phyloP scores from a whole-genome alignment of 2,888 invertebrate species.

The Parascotia fuliginaria region DNA sequence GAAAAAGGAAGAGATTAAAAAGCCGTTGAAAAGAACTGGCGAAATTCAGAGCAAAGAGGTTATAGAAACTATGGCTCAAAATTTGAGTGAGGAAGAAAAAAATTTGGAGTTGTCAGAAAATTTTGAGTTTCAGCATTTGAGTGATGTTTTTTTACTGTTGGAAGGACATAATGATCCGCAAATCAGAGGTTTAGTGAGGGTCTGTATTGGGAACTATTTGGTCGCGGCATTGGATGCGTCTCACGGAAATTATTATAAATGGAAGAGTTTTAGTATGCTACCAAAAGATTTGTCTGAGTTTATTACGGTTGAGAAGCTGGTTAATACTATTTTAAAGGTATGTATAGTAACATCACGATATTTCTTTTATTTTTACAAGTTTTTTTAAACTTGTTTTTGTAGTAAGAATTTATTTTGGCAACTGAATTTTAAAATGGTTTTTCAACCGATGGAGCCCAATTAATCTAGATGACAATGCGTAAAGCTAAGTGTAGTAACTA shows the following conservation, averaged over 20 bases:
- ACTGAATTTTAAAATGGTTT: too few species aligned
- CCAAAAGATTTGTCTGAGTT: slow-evolving; percentile 68
- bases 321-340: slow-evolving; percentile 85
- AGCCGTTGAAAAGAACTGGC: slow-evolving; percentile 55
- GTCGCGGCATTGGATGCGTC: slow-evolving; percentile 85
- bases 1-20: slow-evolving; percentile 52
- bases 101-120: slow-evolving; percentile 30
- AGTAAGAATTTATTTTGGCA: too few species aligned
- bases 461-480: too few species aligned
- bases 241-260: slow-evolving; percentile 83
- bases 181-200: slow-evolving; percentile 89
- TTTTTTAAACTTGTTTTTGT: too few species aligned
- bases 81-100: slow-evolving; percentile 47
- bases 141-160: slow-evolving; percentile 88
- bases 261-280: slow-evolving; percentile 70
- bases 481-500: too few species aligned
- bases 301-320: slow-evolving; percentile 77
- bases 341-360: too few species aligned
- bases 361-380: too few species aligned
- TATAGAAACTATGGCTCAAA: slow-evolving; percentile 14
- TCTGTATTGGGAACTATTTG: slow-evolving; percentile 89
- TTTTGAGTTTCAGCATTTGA: slow-evolving; percentile 86
- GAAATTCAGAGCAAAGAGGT: slow-evolving; percentile 48
- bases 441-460: too few species aligned
- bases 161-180: slow-evolving; percentile 92